These are phyloP conservation scores for Diloba caeruleocephala DNA, from an alignment of 2,888 invertebrate genomes.

Conservation along the genomic window DNA sequence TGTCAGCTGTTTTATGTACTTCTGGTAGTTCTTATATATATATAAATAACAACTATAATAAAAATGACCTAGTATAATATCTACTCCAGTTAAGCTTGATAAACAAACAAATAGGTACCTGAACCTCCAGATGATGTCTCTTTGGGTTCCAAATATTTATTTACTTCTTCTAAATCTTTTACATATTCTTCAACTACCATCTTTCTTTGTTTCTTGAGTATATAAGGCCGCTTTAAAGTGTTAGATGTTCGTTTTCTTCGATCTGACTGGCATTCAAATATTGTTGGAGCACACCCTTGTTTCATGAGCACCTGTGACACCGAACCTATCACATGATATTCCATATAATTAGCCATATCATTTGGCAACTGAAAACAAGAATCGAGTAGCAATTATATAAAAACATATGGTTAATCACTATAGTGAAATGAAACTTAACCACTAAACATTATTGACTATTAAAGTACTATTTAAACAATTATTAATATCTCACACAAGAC, in stretches of 20 bases:
- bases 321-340: conserved; percentile 58
- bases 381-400: not conserved
- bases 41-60: no score
- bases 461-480: no score
- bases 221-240: conserved; percentile 32
- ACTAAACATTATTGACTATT: not conserved
- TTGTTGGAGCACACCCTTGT: conserved; percentile 56
- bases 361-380: conserved; percentile 55
- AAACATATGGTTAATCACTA: no score
- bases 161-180: not conserved
- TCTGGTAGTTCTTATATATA: no score
- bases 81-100: no score
- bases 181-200: not conserved
- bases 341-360: conserved; percentile 62
- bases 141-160: not conserved
- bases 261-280: conserved; percentile 56
- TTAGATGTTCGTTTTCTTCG: conserved; percentile 39
- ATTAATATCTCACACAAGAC: not conserved
- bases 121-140: not conserved
- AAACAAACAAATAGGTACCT: not conserved
- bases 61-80: no score
- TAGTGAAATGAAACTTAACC: not conserved
- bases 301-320: conserved; percentile 60
- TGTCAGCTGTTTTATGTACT: no score
- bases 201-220: not conserved